phyloP scores from a whole-genome alignment of 2,888 invertebrate species.

The Brenthis hecate region DNA sequence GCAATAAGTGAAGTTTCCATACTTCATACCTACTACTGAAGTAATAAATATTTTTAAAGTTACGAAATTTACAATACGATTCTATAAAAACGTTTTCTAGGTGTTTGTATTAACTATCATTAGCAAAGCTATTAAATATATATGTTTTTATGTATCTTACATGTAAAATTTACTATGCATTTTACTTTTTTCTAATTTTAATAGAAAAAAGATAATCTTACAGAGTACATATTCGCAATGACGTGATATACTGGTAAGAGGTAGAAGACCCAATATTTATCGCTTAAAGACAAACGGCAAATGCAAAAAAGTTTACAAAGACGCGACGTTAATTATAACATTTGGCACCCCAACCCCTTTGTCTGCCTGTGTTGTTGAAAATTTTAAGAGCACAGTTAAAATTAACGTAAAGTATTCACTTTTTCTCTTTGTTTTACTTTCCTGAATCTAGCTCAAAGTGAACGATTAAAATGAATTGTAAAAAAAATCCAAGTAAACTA shows the following conservation, averaged over 20 bases:
- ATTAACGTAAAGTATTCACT: constrained; percentile 7
- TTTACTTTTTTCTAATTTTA: too few species aligned
- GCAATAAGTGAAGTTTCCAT: too few species aligned
- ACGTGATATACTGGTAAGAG: background rate
- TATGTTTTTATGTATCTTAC: too few species aligned
- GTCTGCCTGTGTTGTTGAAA: constrained; percentile 19
- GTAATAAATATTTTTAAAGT: too few species aligned
- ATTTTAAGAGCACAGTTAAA: constrained; percentile 19
- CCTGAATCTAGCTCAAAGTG: constrained; percentile 14
- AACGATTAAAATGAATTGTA: constrained; percentile 20
- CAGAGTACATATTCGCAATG: too few species aligned
- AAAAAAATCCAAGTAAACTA: constrained; percentile 41
- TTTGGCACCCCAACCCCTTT: constrained; percentile 19
- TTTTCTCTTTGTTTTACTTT: constrained; percentile 22
- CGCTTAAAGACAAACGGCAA: background rate
- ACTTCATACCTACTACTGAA: too few species aligned
- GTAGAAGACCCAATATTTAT: constrained; percentile 4
- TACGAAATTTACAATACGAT: too few species aligned
- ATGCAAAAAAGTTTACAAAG: constrained; percentile 12
- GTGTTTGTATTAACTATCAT: too few species aligned
- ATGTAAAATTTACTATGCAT: too few species aligned
- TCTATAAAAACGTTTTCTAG: too few species aligned
- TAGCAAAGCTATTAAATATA: too few species aligned
- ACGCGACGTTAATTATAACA: constrained; percentile 21
- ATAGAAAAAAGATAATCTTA: too few species aligned